These are phyloP conservation scores for Acronicta aceris DNA, from an alignment of 2,888 invertebrate genomes.

Conservation along the genomic window DNA sequence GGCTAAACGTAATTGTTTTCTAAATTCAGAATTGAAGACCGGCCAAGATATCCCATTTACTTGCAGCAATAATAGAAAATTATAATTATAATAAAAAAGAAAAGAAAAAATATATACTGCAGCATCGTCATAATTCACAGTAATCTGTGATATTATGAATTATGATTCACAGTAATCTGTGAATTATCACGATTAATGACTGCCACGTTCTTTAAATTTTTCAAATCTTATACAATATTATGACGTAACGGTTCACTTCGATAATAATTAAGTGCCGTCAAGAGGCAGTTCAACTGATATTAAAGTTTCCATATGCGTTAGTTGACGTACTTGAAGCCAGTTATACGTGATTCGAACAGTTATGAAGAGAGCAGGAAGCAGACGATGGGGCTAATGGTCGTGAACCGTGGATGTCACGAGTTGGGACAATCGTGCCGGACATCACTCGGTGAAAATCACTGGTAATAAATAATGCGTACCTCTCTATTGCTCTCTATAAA, in stretches of 20 bases:
- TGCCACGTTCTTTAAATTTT: too few species aligned
- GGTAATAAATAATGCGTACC: constrained; percentile 66
- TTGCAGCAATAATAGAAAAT: too few species aligned
- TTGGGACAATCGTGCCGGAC: constrained; percentile 73
- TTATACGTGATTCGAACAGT: constrained; percentile 52
- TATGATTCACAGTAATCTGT: too few species aligned
- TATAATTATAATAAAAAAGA: too few species aligned
- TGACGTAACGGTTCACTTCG: constrained; percentile 24
- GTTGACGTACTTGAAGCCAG: constrained; percentile 16
- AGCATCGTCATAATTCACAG: too few species aligned
- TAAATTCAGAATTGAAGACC: too few species aligned
- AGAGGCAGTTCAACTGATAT: constrained; percentile 11
- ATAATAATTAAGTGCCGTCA: constrained; percentile 11
- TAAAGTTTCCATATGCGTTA: constrained; percentile 29
- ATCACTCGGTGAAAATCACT: constrained; percentile 65
- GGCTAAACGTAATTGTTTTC: too few species aligned
- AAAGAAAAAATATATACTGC: too few species aligned
- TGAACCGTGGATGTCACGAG: constrained; percentile 73
- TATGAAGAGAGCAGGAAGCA: constrained; percentile 42
- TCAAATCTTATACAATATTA: neutral
- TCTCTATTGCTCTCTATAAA: constrained; percentile 44
- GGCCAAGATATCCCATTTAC: too few species aligned
- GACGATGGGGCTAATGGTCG: constrained; percentile 46
- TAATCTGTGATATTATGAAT: too few species aligned
- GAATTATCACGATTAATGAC: too few species aligned